These are phyloP conservation scores for Yasuhikotakia modesta DNA, from an alignment of 2,797 vertebrate species.

Conservation along the genomic window DNA sequence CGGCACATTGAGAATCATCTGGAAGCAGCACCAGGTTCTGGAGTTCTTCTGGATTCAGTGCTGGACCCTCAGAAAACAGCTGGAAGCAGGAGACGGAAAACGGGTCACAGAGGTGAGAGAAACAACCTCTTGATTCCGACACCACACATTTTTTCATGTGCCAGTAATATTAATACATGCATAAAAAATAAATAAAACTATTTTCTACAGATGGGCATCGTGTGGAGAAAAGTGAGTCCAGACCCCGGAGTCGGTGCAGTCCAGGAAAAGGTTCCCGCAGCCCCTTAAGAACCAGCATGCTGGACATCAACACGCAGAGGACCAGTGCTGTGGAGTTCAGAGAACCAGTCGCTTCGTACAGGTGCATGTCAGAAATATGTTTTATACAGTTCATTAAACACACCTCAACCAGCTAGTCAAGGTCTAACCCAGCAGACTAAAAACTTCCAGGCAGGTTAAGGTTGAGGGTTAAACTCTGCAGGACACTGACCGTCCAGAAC, in stretches of 20 bases:
- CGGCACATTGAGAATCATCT: constrained; percentile 92
- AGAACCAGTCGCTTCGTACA: constrained; percentile 85
- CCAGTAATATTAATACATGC: too few species aligned
- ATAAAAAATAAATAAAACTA: too few species aligned
- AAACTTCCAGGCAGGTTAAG: too few species aligned
- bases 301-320: constrained; percentile 88
- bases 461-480: too few species aligned
- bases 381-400: too few species aligned
- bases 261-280: constrained; percentile 89
- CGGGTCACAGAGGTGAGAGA: constrained; percentile 76
- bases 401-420: too few species aligned
- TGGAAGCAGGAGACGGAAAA: constrained; percentile 73
- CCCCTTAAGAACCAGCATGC: constrained; percentile 87
- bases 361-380: constrained; percentile 69
- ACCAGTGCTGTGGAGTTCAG: constrained; percentile 83
- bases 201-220: constrained; percentile 70
- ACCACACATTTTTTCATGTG: too few species aligned
- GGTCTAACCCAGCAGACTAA: too few species aligned
- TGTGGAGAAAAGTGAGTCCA: constrained; percentile 69
- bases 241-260: constrained; percentile 73
- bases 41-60: constrained; percentile 82
- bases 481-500: too few species aligned
- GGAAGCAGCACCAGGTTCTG: constrained; percentile 83
- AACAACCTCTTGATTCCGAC: not conserved
- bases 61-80: constrained; percentile 75